These are phyloP conservation scores for Heterochromis multidens DNA, from an alignment of 2,113 vertebrate species.

Conservation along the genomic window DNA sequence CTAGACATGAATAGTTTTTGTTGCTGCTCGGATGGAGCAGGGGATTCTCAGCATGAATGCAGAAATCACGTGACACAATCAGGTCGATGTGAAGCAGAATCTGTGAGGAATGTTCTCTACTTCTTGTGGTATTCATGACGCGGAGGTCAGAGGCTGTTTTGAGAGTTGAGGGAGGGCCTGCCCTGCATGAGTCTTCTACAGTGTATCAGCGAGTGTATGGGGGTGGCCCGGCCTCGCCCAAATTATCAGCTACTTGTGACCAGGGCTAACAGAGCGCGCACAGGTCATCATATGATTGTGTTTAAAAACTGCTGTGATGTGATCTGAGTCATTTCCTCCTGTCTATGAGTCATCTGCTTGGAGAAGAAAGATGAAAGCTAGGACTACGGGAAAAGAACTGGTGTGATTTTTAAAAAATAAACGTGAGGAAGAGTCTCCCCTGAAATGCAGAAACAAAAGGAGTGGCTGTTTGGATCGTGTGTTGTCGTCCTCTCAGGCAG, in stretches of 20 bases:
- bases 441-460: not conserved
- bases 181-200: no score
- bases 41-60: not conserved
- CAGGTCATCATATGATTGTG: conserved; percentile 9
- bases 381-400: not conserved
- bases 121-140: not conserved
- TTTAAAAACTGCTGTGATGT: not conserved
- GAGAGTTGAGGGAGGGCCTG: not conserved
- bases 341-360: not conserved
- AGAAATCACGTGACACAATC: rapidly evolving
- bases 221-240: not conserved
- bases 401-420: not conserved
- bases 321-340: not conserved
- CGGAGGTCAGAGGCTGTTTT: not conserved
- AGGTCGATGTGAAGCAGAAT: not conserved
- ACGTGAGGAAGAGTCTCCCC: not conserved
- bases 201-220: not conserved
- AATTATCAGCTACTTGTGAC: conserved; percentile 8
- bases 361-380: not conserved
- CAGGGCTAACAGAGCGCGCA: not conserved
- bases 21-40: not conserved
- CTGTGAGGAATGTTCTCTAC: not conserved
- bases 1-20: not conserved
- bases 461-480: not conserved
- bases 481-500: not conserved